Evolutionary conservation across 2,888 invertebrate species (phyloP).

Genomic region (Mycogona germanica): DNA sequence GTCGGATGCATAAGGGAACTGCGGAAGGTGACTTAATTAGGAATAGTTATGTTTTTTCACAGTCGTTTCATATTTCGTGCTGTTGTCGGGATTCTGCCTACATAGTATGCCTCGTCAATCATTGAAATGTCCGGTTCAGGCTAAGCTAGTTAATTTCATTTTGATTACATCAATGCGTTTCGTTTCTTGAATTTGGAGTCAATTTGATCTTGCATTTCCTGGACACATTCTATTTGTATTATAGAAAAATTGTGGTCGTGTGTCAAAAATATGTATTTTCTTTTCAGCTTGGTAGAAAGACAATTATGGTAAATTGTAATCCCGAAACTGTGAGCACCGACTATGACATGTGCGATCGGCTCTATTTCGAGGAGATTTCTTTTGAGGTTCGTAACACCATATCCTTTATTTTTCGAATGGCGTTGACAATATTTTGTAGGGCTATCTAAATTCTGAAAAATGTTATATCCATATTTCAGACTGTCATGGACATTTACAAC

Average conservation of each 20-base stretch:
- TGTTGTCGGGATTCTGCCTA: neutral
- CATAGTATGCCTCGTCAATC: too few relatives aligned
- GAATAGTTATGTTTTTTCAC: neutral
- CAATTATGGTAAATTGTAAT: slow-evolving; percentile 98
- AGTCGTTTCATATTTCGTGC: neutral
- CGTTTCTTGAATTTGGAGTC: neutral
- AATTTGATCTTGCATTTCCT: neutral
- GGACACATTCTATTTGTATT: too few relatives aligned
- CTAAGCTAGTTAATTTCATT: too few relatives aligned
- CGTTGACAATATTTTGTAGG: neutral
- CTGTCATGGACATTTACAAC: slow-evolving; percentile 96
- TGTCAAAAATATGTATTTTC: too few relatives aligned
- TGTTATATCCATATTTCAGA: slow-evolving; percentile 35
- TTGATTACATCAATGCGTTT: slow-evolving; percentile 3
- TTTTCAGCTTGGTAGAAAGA: slow-evolving; percentile 56
- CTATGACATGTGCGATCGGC: slow-evolving; percentile 96
- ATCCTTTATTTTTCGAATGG: neutral
- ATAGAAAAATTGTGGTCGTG: too few relatives aligned
- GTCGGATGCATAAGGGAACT: slow-evolving; percentile 91
- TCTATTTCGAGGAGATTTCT: slow-evolving; percentile 99
- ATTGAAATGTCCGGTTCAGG: too few relatives aligned
- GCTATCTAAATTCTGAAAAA: neutral
- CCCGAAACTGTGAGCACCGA: slow-evolving; percentile 99
- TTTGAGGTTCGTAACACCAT: slow-evolving; percentile 53
- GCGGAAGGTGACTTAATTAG: slow-evolving; percentile 44